Evolutionary conservation across 2,888 invertebrate genomes (phyloP), one percentile per base, ranked within the genome.

Genomic region (Lepidocyrtoides sp.): DNA sequence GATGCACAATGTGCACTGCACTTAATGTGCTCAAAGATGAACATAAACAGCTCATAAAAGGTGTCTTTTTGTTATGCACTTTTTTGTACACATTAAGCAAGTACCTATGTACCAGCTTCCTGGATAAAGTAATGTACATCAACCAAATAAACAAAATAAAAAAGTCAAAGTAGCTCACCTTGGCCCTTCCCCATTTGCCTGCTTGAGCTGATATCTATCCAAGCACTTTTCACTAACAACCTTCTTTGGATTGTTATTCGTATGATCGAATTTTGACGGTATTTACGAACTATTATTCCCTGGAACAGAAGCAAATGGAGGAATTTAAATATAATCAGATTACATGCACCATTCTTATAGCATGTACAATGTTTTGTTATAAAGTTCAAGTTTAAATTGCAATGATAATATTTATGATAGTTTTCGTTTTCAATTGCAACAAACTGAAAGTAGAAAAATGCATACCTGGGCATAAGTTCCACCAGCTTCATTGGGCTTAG

Each of bases 271-370:
- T 87, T 87, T 66, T 79, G 87, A 60, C 96, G 96, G 95, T 98
- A 98, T 94, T 96, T 96, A n/a, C 98, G 96, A 0, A 98, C 98
- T 90, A 98, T 97, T 66, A 98, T 96, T 0, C 98, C 97, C 91
- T 94, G 51, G 29, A 89, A 89, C 26, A 63, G 23, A 51, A n/a
- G n/a, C 3, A 85, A 54, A 84, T 23, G 29, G 69, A 26, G 29
- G 29, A 12, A 69, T 69, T 69, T 51, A 77, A 48, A n/a, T n/a
- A n/a, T n/a, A n/a, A n/a, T n/a, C n/a, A n/a, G n/a, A n/a, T n/a
- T n/a, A n/a, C n/a, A n/a, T n/a, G n/a, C n/a, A n/a, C n/a, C n/a
- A n/a, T n/a, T n/a, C n/a, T n/a, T n/a, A n/a, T n/a, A n/a, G n/a
- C n/a, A n/a, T n/a, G n/a, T n/a, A n/a, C n/a, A n/a, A n/a, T n/a